These are phyloP conservation scores for Sclerodermus sp. DNA, from an alignment of 2,888 invertebrate species.

Conservation along the genomic window DNA sequence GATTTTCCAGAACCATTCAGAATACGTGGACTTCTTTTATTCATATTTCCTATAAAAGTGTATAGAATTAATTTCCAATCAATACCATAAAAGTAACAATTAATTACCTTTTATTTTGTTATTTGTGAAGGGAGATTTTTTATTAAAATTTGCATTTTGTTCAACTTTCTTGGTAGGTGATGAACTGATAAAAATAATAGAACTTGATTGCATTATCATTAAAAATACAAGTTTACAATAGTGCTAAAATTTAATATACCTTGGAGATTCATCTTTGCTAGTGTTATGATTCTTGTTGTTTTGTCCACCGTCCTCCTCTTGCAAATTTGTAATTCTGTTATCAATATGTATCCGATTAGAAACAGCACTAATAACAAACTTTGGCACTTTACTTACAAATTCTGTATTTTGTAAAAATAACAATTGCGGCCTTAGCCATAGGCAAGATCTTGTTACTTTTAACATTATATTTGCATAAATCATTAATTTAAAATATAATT, in stretches of 20 bases:
- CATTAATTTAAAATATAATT: constrained; percentile 1
- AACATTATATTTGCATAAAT: constrained; percentile 26
- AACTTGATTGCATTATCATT: not conserved
- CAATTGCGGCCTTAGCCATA: constrained; percentile 8
- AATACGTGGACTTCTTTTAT: constrained; percentile 8
- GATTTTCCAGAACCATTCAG: constrained; percentile 8
- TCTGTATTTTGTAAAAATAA: constrained; percentile 9
- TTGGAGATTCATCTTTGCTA: constrained; percentile 16
- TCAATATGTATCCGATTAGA: constrained; percentile 33
- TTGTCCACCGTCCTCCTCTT: constrained; percentile 32
- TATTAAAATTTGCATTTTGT: constrained; percentile 1
- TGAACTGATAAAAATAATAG: constrained; percentile 14
- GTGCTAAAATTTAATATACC: constrained; percentile 23
- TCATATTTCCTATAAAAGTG: constrained; percentile 6
- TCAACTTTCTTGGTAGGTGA: constrained; percentile 25
- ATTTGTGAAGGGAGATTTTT: constrained; percentile 16
- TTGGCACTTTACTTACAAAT: constrained; percentile 6
- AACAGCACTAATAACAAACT: constrained; percentile 17
- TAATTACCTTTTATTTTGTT: constrained; percentile 14
- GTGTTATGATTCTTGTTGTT: constrained; percentile 29
- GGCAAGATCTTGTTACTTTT: constrained; percentile 16
- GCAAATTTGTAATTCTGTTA: constrained; percentile 21
- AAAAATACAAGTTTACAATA: not conserved
- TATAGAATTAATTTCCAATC: not conserved
- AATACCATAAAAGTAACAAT: not conserved